phyloP scores from a whole-genome alignment of 2,888 invertebrate genomes.

The Prosapia bicincta region DNA sequence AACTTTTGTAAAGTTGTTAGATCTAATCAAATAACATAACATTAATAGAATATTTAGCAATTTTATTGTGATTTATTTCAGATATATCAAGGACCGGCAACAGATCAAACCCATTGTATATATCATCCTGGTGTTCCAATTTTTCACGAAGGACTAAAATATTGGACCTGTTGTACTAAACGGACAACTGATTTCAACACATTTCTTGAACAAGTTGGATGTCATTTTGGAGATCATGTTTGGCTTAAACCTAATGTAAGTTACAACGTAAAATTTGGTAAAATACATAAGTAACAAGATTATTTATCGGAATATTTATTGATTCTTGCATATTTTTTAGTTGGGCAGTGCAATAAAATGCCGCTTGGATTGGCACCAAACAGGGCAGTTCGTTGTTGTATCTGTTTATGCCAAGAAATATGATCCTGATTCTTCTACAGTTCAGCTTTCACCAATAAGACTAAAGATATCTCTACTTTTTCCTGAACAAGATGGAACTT shows the following conservation, averaged over 20 bases:
- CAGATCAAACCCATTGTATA: constrained; percentile 61
- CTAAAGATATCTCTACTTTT: constrained; percentile 72
- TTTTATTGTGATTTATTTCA: too few relatives aligned
- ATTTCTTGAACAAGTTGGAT: constrained; percentile 91
- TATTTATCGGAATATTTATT: too few relatives aligned
- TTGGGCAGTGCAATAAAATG: constrained; percentile 61
- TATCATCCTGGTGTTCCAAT: constrained; percentile 88
- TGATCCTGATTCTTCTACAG: constrained; percentile 66
- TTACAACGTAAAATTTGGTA: too few relatives aligned
- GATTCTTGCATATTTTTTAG: too few relatives aligned
- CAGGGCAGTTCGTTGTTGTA: constrained; percentile 75
- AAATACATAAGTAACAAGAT: too few relatives aligned
- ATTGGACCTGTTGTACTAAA: constrained; percentile 94
- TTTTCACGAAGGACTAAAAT: constrained; percentile 96
- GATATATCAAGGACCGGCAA: constrained; percentile 63
- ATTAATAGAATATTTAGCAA: too few relatives aligned
- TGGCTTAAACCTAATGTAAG: constrained; percentile 73
- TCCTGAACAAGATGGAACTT: constrained; percentile 69
- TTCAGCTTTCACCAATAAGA: constrained; percentile 82
- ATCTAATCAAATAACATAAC: too few relatives aligned
- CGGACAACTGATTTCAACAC: constrained; percentile 90
- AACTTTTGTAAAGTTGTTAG: too few relatives aligned
- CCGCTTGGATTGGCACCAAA: constrained; percentile 96
- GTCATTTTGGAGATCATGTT: constrained; percentile 76
- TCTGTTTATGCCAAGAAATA: constrained; percentile 91